Evolutionary conservation across 2,113 vertebrate genomes (phyloP).

Genomic region (Burhinus bistriatus): DNA sequence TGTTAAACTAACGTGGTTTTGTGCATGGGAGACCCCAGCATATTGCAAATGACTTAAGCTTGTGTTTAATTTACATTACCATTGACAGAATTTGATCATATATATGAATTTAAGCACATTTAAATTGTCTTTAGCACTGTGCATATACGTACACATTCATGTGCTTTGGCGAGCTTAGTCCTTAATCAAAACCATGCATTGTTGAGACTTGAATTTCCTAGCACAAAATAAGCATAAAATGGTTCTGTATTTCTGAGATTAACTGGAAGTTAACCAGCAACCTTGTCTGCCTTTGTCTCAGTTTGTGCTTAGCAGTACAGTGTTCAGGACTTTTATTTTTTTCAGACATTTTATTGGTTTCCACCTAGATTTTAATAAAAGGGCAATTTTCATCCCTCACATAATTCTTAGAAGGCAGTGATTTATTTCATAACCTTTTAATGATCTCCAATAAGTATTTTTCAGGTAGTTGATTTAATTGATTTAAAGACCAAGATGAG

Average conservation of each 20-base stretch:
- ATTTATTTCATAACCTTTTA: neutral
- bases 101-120: neutral
- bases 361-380: neutral
- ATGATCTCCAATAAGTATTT: neutral
- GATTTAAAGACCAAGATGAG: neutral
- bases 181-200: neutral
- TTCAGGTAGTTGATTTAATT: conserved; percentile 1
- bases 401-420: neutral
- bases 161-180: neutral
- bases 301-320: neutral
- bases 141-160: neutral
- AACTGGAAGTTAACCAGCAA: neutral
- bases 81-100: neutral
- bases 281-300: neutral
- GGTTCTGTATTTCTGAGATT: neutral
- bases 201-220: neutral
- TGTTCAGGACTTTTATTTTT: neutral
- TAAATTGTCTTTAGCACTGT: neutral
- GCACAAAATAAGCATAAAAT: neutral
- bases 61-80: neutral
- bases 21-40: neutral
- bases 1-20: neutral
- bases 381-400: neutral
- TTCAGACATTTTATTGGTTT: neutral
- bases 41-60: neutral